phyloP scores from a whole-genome alignment of 2,888 invertebrate genomes.

The Sclerodermus sp. region DNA sequence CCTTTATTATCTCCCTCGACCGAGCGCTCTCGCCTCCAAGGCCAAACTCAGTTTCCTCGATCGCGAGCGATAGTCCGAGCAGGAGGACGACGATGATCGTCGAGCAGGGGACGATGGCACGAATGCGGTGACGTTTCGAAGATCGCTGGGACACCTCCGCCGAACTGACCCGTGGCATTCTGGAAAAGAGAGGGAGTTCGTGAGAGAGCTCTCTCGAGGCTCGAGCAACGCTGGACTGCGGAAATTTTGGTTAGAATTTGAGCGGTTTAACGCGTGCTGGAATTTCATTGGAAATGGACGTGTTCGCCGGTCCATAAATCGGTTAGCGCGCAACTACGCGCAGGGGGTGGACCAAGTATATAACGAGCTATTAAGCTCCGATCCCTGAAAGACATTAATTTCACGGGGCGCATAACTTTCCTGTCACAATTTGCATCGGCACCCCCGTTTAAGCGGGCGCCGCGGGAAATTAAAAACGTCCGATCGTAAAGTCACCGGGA shows the following conservation, averaged over 20 bases:
- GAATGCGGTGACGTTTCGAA: no score
- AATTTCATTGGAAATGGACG: slow-evolving; percentile 16
- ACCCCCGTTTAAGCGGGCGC: slow-evolving; percentile 26
- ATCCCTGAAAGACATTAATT: slow-evolving; percentile 44
- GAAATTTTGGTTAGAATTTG: neutral
- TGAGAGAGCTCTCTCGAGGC: neutral
- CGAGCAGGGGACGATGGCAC: no score
- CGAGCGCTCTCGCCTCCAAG: no score
- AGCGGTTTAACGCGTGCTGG: slow-evolving; percentile 3
- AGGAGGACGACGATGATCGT: no score
- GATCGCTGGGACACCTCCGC: no score
- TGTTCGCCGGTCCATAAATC: slow-evolving; percentile 22
- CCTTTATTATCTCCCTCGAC: no score
- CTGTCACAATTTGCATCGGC: slow-evolving; percentile 52
- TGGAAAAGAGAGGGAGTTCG: neutral
- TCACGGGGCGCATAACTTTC: slow-evolving; percentile 44
- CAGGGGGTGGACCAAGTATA: slow-evolving; percentile 15
- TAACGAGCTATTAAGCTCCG: slow-evolving; percentile 34
- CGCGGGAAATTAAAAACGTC: slow-evolving; percentile 56
- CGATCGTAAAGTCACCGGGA: slow-evolving; percentile 51
- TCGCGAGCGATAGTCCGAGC: no score
- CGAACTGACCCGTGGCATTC: no score
- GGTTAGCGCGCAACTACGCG: slow-evolving; percentile 3
- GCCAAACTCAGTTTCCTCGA: no score
- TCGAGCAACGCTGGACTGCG: neutral